Base-by-base conservation (phyloP, 2,113 vertebrate genomes). In the Pao palembangensis region DNA sequence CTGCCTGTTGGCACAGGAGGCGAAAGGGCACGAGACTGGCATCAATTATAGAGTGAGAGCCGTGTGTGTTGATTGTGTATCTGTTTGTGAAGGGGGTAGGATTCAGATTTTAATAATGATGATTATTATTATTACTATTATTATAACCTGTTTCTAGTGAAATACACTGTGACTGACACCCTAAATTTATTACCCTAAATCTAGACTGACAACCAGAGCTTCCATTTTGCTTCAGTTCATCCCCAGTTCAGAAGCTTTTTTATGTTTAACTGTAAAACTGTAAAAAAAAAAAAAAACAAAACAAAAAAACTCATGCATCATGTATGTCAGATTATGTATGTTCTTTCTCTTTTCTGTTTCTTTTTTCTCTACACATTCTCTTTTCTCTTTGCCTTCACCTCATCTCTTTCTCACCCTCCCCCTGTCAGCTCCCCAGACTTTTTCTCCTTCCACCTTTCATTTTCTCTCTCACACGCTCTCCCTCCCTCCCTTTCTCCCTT, bases 261-360 rank as follows among this genome's bases (percentile, higher is more conserved):
- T 38, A 38, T 12, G 4, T 38, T 38, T 38, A 38, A 12, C 10
- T 38, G 11, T 38, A 12, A 38, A 38, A 28, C 25, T 28, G 23
- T 25, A 25, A 34, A 34, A 34, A 34, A 34, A 34, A 8, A 8
- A n/a, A n/a, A n/a, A n/a, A n/a, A n/a, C n/a, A n/a, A n/a, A n/a
- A n/a, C n/a, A n/a, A n/a, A n/a, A 38, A 38, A 38, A 2, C 25
- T 38, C 34, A 11, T 38, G 1, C 34, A 6, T 38, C 8, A 38
- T 38, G 8, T 31, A 11, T 38, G 34, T 38, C 34, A 38, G 1
- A 38, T 11, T 38, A 38, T 93, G 93, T 93, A 93, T 96, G 92
- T 93, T 89, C 89, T 91, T 91, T 91, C 92, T 90, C 67, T 94
- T 76, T 60, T 25, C 25, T 23, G 63, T n/a, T 61, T 25, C 19